Percentiles rank a stretch among this genome's conserved stretches.
Conservation (phyloP, 2,113 vertebrate species). For the Clarias macrocephalus region DNA sequence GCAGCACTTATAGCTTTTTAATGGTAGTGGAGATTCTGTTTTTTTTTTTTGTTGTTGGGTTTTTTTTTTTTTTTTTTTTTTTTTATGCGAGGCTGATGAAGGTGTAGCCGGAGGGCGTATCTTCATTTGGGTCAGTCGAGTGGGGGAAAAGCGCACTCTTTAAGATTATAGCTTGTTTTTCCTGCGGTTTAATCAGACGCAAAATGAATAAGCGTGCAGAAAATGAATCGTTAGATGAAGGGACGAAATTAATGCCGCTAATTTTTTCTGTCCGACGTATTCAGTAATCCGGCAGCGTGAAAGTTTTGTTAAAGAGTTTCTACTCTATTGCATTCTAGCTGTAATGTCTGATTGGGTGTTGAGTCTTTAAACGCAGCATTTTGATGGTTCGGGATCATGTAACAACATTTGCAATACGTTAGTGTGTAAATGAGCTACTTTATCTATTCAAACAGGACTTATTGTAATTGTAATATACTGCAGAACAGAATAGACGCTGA, state of each 20-base stretch:
- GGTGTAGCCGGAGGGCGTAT: slow-evolving; percentile 20
- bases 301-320: neutral
- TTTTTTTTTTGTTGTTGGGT: slow-evolving; percentile 15
- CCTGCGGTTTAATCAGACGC: neutral
- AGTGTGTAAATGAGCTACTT: neutral
- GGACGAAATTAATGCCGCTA: too few relatives aligned
- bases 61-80: neutral
- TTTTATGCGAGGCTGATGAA: slow-evolving; percentile 28
- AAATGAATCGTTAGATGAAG: neutral
- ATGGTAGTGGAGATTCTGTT: slow-evolving; percentile 32
- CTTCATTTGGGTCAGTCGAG: neutral
- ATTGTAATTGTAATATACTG: neutral
- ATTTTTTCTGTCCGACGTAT: neutral
- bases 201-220: neutral
- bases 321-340: neutral
- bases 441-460: neutral
- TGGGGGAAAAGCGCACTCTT: neutral
- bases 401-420: neutral
- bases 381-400: neutral
- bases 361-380: too few relatives aligned
- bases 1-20: slow-evolving; percentile 49
- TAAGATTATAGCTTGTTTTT: slow-evolving; percentile 15
- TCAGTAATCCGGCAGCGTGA: neutral
- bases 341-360: neutral
- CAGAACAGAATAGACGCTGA: neutral